Base-by-base conservation (phyloP, 2,113 vertebrate genomes). In the Ophiodon elongatus region DNA sequence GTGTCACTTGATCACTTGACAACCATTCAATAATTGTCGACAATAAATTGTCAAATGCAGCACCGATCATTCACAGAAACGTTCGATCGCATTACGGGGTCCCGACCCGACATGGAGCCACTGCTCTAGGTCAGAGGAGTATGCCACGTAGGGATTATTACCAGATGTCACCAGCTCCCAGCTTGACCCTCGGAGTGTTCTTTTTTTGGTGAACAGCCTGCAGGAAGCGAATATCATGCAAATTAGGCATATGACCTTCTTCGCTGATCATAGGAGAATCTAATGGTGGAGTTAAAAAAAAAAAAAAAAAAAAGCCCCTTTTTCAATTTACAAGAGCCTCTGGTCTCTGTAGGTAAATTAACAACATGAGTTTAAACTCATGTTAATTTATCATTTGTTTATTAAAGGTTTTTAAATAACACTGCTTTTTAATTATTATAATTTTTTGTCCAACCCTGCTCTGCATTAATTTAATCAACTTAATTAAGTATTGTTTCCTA, bases 241-340 rank as follows among this genome's bases (percentile, higher is more conserved):
- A 64, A 80, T 78, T 56, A 75, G 10, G 6, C 60, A 60, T 33
- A 17, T 33, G 63, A 64, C 79, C 75, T 73, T 85, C 73, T 70
- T 35, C 39, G 62, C 5, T 21, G 19, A 59, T 76, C 19, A 35
- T 11, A 62, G 1, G 10, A 73, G 54, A 63, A 15, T 62, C n/a
- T 64, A 8, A 65, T 45, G 33, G 63, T 10, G 21, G 21, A n/a
- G 19, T 33, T n/a, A n/a, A n/a, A n/a, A n/a, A n/a, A n/a, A n/a
- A n/a, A n/a, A 31, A 23, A 70, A 19, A 19, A 52, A n/a, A 69
- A 5, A 31, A 68, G 27, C 8, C 5, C 13, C 33, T 41, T 57
- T 59, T 69, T 74, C 2, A 41, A 13, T 57, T 75, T 31, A n/a
- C 31, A 66, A 33, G 1, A 6, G 15, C 15, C 19, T 31, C 15